Percentiles rank a stretch among this genome's conserved stretches.
Evolutionary conservation across 2,113 vertebrate genomes (phyloP).

Genomic region (Solea senegalensis): DNA sequence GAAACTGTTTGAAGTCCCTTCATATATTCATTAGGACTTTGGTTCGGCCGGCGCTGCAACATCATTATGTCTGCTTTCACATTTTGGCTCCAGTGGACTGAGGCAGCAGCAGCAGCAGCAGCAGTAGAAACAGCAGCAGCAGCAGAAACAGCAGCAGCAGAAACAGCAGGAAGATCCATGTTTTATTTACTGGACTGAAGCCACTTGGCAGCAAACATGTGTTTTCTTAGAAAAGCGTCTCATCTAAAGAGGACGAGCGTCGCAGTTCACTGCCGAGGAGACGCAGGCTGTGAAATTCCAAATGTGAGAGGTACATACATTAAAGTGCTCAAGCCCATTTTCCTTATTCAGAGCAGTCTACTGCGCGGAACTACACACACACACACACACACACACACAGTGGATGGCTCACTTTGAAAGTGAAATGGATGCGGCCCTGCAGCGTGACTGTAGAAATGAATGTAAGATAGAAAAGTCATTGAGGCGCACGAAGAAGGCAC

Average conservation of each 20-base stretch:
- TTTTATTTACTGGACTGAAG: conserved; percentile 53
- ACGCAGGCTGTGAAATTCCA: conserved; percentile 57
- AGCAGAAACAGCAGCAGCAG: conserved; percentile 8
- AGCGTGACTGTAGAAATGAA: conserved; percentile 11
- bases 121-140: neutral
- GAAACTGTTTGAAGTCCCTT: neutral
- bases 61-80: conserved; percentile 21
- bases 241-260: conserved; percentile 38
- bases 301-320: conserved; percentile 53
- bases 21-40: too few relatives aligned
- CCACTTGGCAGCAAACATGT: conserved; percentile 52
- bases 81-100: conserved; percentile 2
- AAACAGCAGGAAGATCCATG: conserved; percentile 24
- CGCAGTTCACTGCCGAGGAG: conserved; percentile 28
- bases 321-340: conserved; percentile 39
- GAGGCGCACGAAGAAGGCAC: neutral
- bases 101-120: conserved; percentile 10
- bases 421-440: conserved; percentile 1
- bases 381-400: neutral
- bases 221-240: conserved; percentile 33
- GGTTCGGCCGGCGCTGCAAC: neutral
- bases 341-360: conserved; percentile 12
- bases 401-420: conserved; percentile 7
- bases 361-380: too few relatives aligned
- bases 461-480: conserved; percentile 16